phyloP scores from a whole-genome alignment of 2,113 vertebrate species.

The Tapirus terrestris region DNA sequence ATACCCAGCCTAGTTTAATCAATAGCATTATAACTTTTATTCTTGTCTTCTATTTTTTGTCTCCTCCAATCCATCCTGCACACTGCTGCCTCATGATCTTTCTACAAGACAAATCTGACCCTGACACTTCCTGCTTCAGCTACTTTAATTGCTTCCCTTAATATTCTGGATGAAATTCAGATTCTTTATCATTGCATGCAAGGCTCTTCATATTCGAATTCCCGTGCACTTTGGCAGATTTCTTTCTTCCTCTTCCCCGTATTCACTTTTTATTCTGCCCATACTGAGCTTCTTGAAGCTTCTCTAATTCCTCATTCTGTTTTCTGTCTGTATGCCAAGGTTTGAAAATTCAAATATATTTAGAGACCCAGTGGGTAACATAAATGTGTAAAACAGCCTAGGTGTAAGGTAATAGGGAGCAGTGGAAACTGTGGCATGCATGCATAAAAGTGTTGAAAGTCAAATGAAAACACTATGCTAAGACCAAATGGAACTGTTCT shows the following conservation, averaged over 20 bases:
- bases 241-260: background rate
- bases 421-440: background rate
- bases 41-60: background rate
- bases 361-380: background rate
- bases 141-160: background rate
- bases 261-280: background rate
- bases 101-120: background rate
- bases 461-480: background rate
- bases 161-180: conserved; percentile 22
- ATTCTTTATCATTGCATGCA: background rate
- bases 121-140: background rate
- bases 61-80: background rate
- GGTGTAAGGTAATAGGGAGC: background rate
- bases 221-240: background rate
- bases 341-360: background rate
- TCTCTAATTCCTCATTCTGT: background rate
- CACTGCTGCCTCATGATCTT: background rate
- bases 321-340: background rate
- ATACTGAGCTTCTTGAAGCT: background rate
- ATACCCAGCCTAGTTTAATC: background rate
- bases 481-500: background rate
- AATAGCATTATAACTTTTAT: background rate
- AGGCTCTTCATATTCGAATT: background rate
- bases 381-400: background rate
- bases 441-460: background rate